Percentiles rank a stretch among this genome's conserved stretches.
Evolutionary conservation across 2,888 invertebrate genomes (phyloP).

Genomic region (Incurvaria masculella): DNA sequence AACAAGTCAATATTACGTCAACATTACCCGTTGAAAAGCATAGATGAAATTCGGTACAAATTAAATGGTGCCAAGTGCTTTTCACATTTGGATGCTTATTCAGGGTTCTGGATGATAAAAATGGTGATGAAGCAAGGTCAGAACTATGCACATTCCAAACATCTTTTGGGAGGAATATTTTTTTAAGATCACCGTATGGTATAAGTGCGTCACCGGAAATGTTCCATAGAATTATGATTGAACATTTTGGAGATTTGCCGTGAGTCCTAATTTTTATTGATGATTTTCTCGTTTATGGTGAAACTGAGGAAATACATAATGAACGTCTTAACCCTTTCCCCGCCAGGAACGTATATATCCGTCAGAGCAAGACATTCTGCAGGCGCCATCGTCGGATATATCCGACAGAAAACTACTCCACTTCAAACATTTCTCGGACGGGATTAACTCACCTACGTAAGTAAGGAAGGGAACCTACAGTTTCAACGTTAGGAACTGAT

Average conservation of each 20-base stretch:
- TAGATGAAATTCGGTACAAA: background rate
- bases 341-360: slow-evolving; percentile 11
- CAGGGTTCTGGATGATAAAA: slow-evolving; percentile 3
- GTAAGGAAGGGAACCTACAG: no score
- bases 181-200: slow-evolving; percentile 14
- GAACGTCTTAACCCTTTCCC: no score
- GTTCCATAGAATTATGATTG: slow-evolving; percentile 12
- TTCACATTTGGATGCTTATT: background rate
- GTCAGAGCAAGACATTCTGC: slow-evolving; percentile 15
- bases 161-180: background rate
- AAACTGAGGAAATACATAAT: no score
- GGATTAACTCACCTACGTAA: no score
- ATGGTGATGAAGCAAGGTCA: background rate
- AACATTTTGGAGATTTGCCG: slow-evolving; percentile 10
- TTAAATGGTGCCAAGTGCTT: background rate
- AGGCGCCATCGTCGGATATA: slow-evolving; percentile 12
- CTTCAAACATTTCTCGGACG: no score
- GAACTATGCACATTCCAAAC: slow-evolving; percentile 1
- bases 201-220: slow-evolving; percentile 15
- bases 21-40: background rate
- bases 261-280: slow-evolving; percentile 12
- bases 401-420: slow-evolving; percentile 7
- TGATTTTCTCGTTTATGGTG: background rate
- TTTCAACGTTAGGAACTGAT: no score
- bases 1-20: no score